Conservation (phyloP, 2,113 vertebrate genomes). For the Neofelis nebulosa region DNA sequence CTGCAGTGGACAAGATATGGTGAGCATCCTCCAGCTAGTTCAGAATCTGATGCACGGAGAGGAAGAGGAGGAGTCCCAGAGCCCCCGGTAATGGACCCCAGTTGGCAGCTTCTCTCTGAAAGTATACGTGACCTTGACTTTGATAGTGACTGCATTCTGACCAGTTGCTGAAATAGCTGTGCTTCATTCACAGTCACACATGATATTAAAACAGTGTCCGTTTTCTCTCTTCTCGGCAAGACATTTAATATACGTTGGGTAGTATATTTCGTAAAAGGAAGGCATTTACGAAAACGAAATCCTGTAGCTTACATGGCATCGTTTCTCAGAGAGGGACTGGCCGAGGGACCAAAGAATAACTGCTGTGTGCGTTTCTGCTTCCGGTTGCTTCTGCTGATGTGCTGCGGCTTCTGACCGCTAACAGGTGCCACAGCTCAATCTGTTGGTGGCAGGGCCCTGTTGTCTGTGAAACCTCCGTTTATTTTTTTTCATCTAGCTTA, state of each 20-base stretch:
- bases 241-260: background rate
- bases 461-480: background rate
- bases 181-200: background rate
- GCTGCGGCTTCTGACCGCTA: background rate
- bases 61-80: constrained; percentile 88
- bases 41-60: constrained; percentile 96
- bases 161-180: background rate
- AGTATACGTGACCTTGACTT: background rate
- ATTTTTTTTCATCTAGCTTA: background rate
- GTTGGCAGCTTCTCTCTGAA: background rate
- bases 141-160: background rate
- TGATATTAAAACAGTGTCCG: background rate
- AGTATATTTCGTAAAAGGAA: constrained; percentile 10
- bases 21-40: constrained; percentile 92
- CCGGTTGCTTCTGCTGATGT: background rate
- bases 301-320: background rate
- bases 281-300: constrained; percentile 1
- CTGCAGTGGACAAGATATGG: constrained; percentile 93
- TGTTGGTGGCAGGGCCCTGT: background rate
- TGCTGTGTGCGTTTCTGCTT: background rate
- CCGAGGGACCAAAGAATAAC: background rate
- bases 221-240: constrained; percentile 10
- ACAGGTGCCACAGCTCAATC: background rate
- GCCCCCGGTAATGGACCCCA: constrained; percentile 84
- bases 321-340: background rate